Conservation (phyloP, 2,888 invertebrate genomes). For the Miltochrista miniata region DNA sequence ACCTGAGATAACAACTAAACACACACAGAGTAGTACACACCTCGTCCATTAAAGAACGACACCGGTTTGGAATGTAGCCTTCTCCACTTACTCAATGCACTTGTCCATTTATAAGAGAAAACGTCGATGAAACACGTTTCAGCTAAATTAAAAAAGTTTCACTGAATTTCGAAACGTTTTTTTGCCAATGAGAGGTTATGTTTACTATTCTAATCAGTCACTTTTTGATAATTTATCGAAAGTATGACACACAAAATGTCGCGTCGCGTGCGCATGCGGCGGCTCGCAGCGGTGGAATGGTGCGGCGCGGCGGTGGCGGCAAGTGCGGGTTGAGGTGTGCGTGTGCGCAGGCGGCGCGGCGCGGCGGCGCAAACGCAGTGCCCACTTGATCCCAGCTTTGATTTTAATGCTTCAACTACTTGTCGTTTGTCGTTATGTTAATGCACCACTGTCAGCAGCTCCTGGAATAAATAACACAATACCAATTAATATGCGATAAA, state of each 20-base stretch:
- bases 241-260: slow-evolving; percentile 25
- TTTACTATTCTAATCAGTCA: slow-evolving; percentile 51
- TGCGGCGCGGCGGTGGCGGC: slow-evolving; percentile 9
- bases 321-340: slow-evolving; percentile 47
- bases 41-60: slow-evolving; percentile 79
- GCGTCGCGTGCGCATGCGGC: slow-evolving; percentile 51
- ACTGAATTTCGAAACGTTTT: slow-evolving; percentile 39
- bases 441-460: slow-evolving; percentile 37
- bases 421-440: slow-evolving; percentile 23
- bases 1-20: slow-evolving; percentile 64
- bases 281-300: slow-evolving; percentile 63
- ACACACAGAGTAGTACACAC: slow-evolving; percentile 75
- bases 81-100: slow-evolving; percentile 73
- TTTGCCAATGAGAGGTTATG: slow-evolving; percentile 38
- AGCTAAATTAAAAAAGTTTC: slow-evolving; percentile 43
- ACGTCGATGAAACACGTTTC: slow-evolving; percentile 44
- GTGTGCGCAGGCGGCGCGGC: not conserved
- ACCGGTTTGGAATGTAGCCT: slow-evolving; percentile 82
- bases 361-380: slow-evolving; percentile 27
- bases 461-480: slow-evolving; percentile 42
- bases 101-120: slow-evolving; percentile 59
- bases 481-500: slow-evolving; percentile 10
- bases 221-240: slow-evolving; percentile 29
- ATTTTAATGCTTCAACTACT: slow-evolving; percentile 53
- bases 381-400: slow-evolving; percentile 61